Evolutionary conservation across 1,140 invertebrate species (phyloP).

Genomic region (Drosophila funebris): DNA sequence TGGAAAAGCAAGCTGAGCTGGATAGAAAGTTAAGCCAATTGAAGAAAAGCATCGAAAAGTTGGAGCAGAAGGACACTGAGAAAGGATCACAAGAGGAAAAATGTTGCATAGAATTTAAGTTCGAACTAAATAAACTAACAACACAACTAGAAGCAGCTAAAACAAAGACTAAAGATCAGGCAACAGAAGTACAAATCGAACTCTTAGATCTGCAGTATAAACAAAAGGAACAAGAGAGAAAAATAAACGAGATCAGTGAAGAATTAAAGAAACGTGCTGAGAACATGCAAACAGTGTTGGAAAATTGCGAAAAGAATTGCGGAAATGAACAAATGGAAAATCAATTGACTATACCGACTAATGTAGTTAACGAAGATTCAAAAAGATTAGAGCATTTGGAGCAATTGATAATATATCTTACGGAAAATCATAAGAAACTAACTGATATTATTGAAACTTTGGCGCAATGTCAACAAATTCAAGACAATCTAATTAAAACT

Average conservation of each 20-base stretch:
- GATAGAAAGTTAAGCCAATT: slow-evolving; percentile 5
- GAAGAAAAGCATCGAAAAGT: background rate
- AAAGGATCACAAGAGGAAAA: background rate
- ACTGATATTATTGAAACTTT: background rate
- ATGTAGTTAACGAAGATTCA: background rate
- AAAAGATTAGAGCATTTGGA: background rate
- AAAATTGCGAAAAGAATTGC: slow-evolving; percentile 14
- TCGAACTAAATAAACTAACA: background rate
- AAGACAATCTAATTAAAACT: background rate
- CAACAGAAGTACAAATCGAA: background rate
- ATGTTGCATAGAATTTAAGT: slow-evolving; percentile 25
- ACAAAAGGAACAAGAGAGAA: slow-evolving; percentile 8
- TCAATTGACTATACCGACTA: background rate
- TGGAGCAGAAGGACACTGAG: slow-evolving; percentile 1
- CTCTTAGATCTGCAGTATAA: slow-evolving; percentile 7
- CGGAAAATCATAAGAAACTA: background rate
- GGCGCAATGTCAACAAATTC: background rate
- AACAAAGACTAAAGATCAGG: background rate
- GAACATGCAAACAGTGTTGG: background rate
- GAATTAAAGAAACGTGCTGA: background rate
- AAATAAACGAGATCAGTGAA: background rate
- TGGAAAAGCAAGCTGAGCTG: background rate
- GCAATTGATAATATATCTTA: background rate
- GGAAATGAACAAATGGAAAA: background rate
- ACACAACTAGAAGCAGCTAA: background rate